A percentile compares a stretch with the other conserved stretches of the same genome.
phyloP scores from a whole-genome alignment of 2,797 vertebrate species.

The Gymnothorax reevesii region DNA sequence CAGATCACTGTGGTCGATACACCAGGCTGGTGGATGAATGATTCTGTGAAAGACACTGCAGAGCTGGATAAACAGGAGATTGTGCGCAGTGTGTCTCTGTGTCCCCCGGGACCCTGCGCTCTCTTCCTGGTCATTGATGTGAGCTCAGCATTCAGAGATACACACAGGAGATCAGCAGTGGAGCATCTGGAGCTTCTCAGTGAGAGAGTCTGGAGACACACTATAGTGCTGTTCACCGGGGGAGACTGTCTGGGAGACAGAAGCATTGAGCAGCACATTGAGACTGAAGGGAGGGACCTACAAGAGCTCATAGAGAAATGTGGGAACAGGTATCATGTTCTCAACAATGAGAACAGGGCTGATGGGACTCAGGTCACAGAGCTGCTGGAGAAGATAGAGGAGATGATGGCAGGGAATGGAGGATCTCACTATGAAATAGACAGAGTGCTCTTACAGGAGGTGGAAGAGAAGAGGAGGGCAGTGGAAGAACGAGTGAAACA shows the following conservation, averaged over 20 bases:
- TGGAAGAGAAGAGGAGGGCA: conserved; percentile 41
- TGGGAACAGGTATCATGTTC: conserved; percentile 22
- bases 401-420: too few relatives aligned
- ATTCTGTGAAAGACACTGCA: not conserved
- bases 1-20: conserved; percentile 15
- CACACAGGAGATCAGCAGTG: not conserved
- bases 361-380: conserved; percentile 15
- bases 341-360: not conserved
- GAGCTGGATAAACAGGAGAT: not conserved
- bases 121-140: not conserved
- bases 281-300: conserved; percentile 3
- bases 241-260: not conserved
- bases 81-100: conserved; percentile 44
- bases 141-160: not conserved
- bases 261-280: conserved; percentile 7
- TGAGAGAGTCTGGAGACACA: not conserved
- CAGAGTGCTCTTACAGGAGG: too few relatives aligned
- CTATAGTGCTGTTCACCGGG: not conserved
- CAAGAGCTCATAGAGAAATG: conserved; percentile 3
- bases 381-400: conserved; percentile 23
- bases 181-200: conserved; percentile 3
- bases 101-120: not conserved
- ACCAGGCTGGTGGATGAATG: not conserved
- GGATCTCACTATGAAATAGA: too few relatives aligned
- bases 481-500: too few relatives aligned